Conservation (phyloP, 92 coral and sea anemone species). For the Phymanthus crucifer region DNA sequence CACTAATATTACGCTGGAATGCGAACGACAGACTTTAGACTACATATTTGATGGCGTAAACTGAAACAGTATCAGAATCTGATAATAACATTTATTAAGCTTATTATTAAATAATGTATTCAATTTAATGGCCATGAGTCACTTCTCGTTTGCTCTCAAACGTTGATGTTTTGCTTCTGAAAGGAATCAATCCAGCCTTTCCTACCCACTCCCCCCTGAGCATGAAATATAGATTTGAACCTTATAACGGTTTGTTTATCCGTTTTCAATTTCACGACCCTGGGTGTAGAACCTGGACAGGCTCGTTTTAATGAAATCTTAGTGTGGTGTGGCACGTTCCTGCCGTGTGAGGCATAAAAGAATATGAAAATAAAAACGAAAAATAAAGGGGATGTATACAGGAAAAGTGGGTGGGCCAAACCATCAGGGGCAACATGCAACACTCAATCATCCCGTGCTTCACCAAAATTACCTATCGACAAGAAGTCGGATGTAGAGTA, state of each 20-base stretch:
- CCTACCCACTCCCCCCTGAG: too few relatives aligned
- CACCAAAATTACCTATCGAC: slow-evolving; percentile 46
- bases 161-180: too few relatives aligned
- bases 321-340: not conserved
- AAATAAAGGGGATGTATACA: not conserved
- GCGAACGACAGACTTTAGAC: not conserved
- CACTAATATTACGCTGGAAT: not conserved
- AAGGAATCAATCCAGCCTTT: too few relatives aligned
- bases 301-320: slow-evolving; percentile 4
- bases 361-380: not conserved
- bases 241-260: not conserved
- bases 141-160: too few relatives aligned
- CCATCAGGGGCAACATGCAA: not conserved
- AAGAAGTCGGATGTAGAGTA: slow-evolving; percentile 19
- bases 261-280: not conserved
- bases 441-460: slow-evolving; percentile 34
- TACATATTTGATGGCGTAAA: too few relatives aligned
- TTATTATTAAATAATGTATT: too few relatives aligned
- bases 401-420: slow-evolving; percentile 21
- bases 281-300: not conserved
- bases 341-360: not conserved
- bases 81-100: too few relatives aligned
- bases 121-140: too few relatives aligned
- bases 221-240: too few relatives aligned
- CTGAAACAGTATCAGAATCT: too few relatives aligned